Base-by-base conservation (phyloP, 2,888 invertebrate genomes). In the Pardosa pseudoannulata region DNA sequence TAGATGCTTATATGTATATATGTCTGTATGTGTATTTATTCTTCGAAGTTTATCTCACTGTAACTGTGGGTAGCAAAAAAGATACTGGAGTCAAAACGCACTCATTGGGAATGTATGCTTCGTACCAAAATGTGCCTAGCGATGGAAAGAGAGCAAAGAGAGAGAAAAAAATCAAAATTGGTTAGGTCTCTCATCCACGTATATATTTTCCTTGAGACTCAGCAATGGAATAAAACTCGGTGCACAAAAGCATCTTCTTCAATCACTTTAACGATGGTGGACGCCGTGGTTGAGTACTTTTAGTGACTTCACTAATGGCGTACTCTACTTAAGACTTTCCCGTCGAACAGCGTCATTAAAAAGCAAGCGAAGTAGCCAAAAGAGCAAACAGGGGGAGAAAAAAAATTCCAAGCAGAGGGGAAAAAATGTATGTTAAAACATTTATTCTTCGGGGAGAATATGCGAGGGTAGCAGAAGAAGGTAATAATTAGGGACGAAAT, bases 401-500 rank as follows among this genome's bases (percentile, higher is more conserved):
- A 56, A 46, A 16, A 46, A 46, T 2, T 2, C 46, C 46, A 2
- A 2, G 56, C 23, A n/a, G 23, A 56, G 23, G 56, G 23, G 16
- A 56, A 56, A 56, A 56, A 23, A 56, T 56, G 23, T 56, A 56
- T 56, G 23, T 23, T 56, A 56, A 56, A 56, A 56, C 56, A 56
- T 56, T 56, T 56, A 56, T 56, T 56, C 56, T 56, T 1, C 5
- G 23, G 56, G 23, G 23, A n/a, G 56, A 56, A 56, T 56, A 56
- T 56, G 56, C 56, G 56, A 56, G 56, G 56, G 56, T 56, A 23
- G 65, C n/a, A 6, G 31, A 16, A 65, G 41, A 64, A 79, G 79
- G 79, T 79, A 65, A 72, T 79, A 79, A 79, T 79, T 79, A 79
- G 72, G 64, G 72, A 31, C 64, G 16, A 56, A 72, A 72, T 79